Percentiles rank a stretch among this genome's conserved stretches.
phyloP scores from a whole-genome alignment of 1,140 invertebrate species.

The Hyles vespertilio region DNA sequence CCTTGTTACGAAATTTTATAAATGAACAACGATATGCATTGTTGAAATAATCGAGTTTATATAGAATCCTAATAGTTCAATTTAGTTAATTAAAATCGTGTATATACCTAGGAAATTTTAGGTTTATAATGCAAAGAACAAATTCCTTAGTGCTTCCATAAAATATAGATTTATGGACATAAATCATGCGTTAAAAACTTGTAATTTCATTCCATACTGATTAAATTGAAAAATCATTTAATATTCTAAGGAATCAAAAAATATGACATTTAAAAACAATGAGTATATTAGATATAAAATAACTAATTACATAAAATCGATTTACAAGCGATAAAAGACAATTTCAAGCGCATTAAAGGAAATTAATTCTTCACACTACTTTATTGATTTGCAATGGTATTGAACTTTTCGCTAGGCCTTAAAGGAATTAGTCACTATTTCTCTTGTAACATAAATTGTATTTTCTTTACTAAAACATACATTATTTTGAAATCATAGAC shows the following conservation, averaged over 20 bases:
- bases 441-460: no score
- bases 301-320: no score
- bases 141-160: slow-evolving; percentile 49
- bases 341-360: no score
- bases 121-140: slow-evolving; percentile 30
- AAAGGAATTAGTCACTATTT: no score
- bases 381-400: no score
- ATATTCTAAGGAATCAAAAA: neutral
- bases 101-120: slow-evolving; percentile 19
- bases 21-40: slow-evolving; percentile 7
- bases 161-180: slow-evolving; percentile 27
- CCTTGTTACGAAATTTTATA: slow-evolving; percentile 3
- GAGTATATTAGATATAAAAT: no score
- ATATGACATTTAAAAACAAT: neutral
- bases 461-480: no score
- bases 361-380: no score
- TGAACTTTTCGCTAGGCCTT: no score
- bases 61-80: slow-evolving; percentile 16
- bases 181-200: slow-evolving; percentile 1
- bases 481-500: no score
- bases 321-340: no score
- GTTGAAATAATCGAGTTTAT: slow-evolving; percentile 21
- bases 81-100: slow-evolving; percentile 18
- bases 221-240: neutral
- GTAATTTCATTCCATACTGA: neutral